phyloP scores from a whole-genome alignment of 2,113 vertebrate species.

The Chaetura pelagica region DNA sequence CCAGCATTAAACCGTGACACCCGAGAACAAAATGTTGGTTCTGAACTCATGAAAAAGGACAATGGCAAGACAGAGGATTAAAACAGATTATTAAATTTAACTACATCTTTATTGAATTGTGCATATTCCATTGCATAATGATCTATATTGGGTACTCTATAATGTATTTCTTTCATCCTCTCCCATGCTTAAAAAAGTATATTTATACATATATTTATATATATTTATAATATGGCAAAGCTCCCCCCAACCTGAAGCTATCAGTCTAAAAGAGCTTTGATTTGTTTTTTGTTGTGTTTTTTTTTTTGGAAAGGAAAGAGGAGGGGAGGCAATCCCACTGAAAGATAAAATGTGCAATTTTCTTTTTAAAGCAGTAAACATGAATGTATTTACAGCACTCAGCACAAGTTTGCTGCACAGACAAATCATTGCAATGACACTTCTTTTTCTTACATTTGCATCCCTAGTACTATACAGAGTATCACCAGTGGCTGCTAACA shows the following conservation, averaged over 20 bases:
- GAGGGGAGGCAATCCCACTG: slow-evolving; percentile 68
- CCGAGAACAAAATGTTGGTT: neutral
- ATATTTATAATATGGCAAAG: slow-evolving; percentile 77
- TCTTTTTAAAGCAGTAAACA: slow-evolving; percentile 79
- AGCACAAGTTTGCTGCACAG: slow-evolving; percentile 69
- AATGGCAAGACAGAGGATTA: slow-evolving; percentile 59
- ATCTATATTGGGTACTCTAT: slow-evolving; percentile 69
- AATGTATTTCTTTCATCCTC: slow-evolving; percentile 69
- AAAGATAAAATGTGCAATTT: slow-evolving; percentile 80
- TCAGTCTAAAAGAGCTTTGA: slow-evolving; percentile 69
- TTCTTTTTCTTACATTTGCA: slow-evolving; percentile 57
- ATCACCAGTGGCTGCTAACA: slow-evolving; percentile 49
- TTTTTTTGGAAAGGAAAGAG: slow-evolving; percentile 55
- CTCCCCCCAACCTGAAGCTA: slow-evolving; percentile 64
- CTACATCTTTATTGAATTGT: slow-evolving; percentile 79
- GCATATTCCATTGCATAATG: slow-evolving; percentile 78
- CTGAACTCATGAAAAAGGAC: slow-evolving; percentile 48
- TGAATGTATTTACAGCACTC: slow-evolving; percentile 77
- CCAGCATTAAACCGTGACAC: too few relatives aligned
- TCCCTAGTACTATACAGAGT: slow-evolving; percentile 61
- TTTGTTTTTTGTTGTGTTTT: neutral
- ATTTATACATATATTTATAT: slow-evolving; percentile 80
- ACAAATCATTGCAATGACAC: slow-evolving; percentile 59
- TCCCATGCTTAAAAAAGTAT: slow-evolving; percentile 83
- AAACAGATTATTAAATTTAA: slow-evolving; percentile 67